Evolutionary conservation across 2,797 vertebrate species (phyloP), one percentile per base, ranked within the genome.

Genomic region (Miichthys miiuy): DNA sequence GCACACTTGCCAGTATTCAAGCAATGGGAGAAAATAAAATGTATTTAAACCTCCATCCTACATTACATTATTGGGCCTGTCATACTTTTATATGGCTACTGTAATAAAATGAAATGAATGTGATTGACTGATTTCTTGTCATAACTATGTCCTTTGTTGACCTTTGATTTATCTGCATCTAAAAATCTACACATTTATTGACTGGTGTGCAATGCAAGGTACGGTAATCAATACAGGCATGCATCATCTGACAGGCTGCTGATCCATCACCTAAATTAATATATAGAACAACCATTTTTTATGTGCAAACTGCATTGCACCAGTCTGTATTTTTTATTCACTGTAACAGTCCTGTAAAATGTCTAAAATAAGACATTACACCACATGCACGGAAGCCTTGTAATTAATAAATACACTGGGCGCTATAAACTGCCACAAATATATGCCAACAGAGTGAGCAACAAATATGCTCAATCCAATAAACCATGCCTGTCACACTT

Each of bases 211-310:
- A 75, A 82, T 51, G 60, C 60, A 70, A 64, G 72, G 47, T 64
- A 56, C 9, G 55, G 54, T 44, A 80, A 93, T 94, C 86, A 72
- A 92, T 93, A 88, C 18, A 64, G 80, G 74, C 44, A 71, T 65
- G 73, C 72, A 81, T 84, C 81, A 82, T 78, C 83, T 0, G 21
- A 83, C 73, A 25, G 72, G 51, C 56, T 21, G 66, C 72, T 44
- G 46, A 90, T 87, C 83, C 81, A 85, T 92, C 89, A 88, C 58
- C 52, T 60, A 71, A 84, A 83, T 52, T 0, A 79, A 90, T 92
- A 77, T 77, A 93, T 85, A 83, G 13, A 78, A 74, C 30, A 60
- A 34, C 50, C 41, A 74, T 79, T 77, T 88, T 75, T 68, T 47
- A 85, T 50, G 16, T 44, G 23, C 18, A 74, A 72, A 70, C 66